phyloP scores from a whole-genome alignment of 2,113 vertebrate species.

The Tor tambroides region DNA sequence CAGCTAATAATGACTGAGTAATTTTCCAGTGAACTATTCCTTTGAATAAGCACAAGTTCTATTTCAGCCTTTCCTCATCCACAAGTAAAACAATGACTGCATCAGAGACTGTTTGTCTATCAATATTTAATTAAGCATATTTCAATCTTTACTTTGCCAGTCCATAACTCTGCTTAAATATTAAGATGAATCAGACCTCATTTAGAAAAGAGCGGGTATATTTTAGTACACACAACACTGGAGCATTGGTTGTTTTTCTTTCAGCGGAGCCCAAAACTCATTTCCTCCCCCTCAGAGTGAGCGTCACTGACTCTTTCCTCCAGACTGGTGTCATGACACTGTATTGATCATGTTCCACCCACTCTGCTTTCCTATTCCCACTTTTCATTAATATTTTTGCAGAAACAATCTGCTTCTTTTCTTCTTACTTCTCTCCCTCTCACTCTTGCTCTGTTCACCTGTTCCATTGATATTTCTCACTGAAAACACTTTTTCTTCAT shows the following conservation, averaged over 20 bases:
- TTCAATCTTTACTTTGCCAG: constrained; percentile 72
- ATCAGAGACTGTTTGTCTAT: constrained; percentile 76
- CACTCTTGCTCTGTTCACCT: constrained; percentile 19
- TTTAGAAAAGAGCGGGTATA: constrained; percentile 75
- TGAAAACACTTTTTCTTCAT: neutral
- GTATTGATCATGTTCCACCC: constrained; percentile 33
- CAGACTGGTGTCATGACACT: constrained; percentile 43
- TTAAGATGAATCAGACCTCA: constrained; percentile 78
- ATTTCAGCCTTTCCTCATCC: neutral
- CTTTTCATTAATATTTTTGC: constrained; percentile 33
- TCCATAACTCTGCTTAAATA: constrained; percentile 80
- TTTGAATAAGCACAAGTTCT: constrained; percentile 41
- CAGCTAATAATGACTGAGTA: neutral
- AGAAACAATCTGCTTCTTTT: constrained; percentile 44
- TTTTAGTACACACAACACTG: constrained; percentile 69
- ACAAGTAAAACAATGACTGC: constrained; percentile 53
- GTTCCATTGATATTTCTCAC: constrained; percentile 38
- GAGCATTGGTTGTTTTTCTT: constrained; percentile 32
- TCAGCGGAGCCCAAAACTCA: constrained; percentile 27
- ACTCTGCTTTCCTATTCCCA: constrained; percentile 34
- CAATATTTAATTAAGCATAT: constrained; percentile 82
- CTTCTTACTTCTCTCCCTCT: constrained; percentile 1
- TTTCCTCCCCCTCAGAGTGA: constrained; percentile 9
- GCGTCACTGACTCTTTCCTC: constrained; percentile 29
- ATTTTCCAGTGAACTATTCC: constrained; percentile 65